A percentile compares a stretch with the other conserved stretches of the same genome.
These are phyloP conservation scores for Parasteatoda tepidariorum DNA, from an alignment of 1,140 invertebrate genomes.

Conservation along the genomic window DNA sequence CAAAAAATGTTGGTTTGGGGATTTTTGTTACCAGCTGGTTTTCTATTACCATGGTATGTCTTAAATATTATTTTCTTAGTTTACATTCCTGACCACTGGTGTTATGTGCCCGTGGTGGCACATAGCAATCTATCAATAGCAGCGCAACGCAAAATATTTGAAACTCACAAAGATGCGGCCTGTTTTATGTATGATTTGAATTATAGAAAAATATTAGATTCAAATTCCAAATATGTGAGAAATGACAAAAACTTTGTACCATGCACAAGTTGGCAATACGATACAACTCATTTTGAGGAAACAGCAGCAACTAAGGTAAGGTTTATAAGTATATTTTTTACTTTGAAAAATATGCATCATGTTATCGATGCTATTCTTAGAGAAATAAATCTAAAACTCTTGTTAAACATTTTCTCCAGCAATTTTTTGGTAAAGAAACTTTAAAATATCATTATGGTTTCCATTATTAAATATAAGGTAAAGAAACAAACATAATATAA, in stretches of 20 bases:
- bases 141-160: neutral
- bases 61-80: constrained; percentile 51
- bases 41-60: constrained; percentile 32
- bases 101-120: constrained; percentile 58
- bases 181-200: constrained; percentile 66
- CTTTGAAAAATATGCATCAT: too few species aligned
- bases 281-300: constrained; percentile 67
- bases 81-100: constrained; percentile 63
- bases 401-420: too few species aligned
- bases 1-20: constrained; percentile 43
- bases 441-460: too few species aligned
- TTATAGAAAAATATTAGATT: constrained; percentile 57
- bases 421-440: too few species aligned
- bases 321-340: too few species aligned
- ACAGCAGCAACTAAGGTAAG: constrained; percentile 70
- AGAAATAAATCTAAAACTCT: too few species aligned
- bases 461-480: too few species aligned
- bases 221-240: neutral
- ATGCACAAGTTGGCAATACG: constrained; percentile 69
- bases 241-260: neutral
- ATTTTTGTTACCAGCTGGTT: constrained; percentile 39
- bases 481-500: too few species aligned
- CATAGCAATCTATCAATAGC: constrained; percentile 61
- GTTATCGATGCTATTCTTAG: too few species aligned
- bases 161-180: neutral